Percentiles rank a stretch among this genome's conserved stretches.
phyloP scores from a whole-genome alignment of 2,888 invertebrate species.

The Pterobdella sp. region DNA sequence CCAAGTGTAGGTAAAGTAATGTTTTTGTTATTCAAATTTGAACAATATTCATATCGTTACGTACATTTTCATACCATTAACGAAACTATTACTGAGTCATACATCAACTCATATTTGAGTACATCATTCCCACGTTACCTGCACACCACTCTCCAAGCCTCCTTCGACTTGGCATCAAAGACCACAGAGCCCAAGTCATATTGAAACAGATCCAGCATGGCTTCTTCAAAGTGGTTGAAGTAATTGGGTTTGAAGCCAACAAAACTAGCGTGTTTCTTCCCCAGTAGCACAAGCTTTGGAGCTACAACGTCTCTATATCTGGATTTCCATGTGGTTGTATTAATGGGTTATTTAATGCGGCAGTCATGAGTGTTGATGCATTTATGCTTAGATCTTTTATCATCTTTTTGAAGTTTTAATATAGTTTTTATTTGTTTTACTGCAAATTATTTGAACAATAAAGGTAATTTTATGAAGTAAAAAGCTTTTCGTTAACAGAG shows the following conservation, averaged over 20 bases:
- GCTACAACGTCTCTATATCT: slow-evolving; percentile 39
- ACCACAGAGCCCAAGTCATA: slow-evolving; percentile 39
- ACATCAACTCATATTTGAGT: too few species aligned
- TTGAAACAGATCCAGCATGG: slow-evolving; percentile 40
- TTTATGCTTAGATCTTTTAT: not conserved
- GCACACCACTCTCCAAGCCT: slow-evolving; percentile 36
- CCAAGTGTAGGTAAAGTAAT: too few species aligned
- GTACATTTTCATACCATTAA: too few species aligned
- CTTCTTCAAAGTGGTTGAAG: slow-evolving; percentile 41
- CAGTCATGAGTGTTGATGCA: not conserved
- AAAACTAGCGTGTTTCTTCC: slow-evolving; percentile 41
- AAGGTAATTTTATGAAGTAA: too few species aligned
- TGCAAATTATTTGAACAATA: too few species aligned
- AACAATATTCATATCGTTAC: too few species aligned
- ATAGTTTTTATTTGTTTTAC: too few species aligned
- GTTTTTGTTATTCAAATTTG: too few species aligned
- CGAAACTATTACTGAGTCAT: too few species aligned
- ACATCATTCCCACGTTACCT: too few species aligned
- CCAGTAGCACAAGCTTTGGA: slow-evolving; percentile 41
- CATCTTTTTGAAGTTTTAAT: too few species aligned
- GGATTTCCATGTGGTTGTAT: slow-evolving; percentile 39
- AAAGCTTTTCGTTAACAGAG: too few species aligned
- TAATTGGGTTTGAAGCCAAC: slow-evolving; percentile 42
- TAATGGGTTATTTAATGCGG: slow-evolving; percentile 37
- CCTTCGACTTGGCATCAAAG: slow-evolving; percentile 33